phyloP scores from a whole-genome alignment of 23 tunicate species.

The Ascidia mentula region DNA sequence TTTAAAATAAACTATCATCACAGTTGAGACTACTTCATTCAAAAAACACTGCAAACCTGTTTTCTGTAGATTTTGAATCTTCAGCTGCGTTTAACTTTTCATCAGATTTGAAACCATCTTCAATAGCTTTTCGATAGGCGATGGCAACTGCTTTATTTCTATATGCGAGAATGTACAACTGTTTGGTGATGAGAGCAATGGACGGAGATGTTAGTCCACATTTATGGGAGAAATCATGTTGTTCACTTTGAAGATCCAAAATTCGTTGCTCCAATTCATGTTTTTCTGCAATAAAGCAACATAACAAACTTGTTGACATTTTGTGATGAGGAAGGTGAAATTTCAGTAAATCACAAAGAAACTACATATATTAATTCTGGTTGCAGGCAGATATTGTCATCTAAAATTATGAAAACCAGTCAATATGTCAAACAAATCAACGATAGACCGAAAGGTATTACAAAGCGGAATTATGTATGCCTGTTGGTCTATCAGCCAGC shows the following conservation, averaged over 20 bases:
- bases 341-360: no score
- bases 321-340: no score
- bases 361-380: no score
- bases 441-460: no score
- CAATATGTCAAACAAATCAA: no score
- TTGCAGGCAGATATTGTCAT: no score
- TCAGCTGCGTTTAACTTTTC: background rate
- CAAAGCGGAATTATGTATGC: no score
- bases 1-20: no score
- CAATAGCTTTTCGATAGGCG: background rate
- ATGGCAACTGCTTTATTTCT: background rate
- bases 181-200: slow-evolving; percentile 15
- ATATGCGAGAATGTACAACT: slow-evolving; percentile 8
- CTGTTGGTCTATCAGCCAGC: no score
- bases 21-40: background rate
- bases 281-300: background rate
- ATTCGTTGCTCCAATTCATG: background rate
- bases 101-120: background rate
- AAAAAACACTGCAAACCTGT: background rate
- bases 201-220: slow-evolving; percentile 17
- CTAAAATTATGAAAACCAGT: no score
- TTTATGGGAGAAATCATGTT: background rate
- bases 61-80: background rate
- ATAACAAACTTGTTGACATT: no score
- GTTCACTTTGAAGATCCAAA: background rate